Evolutionary conservation across 2,888 invertebrate species (phyloP), one percentile per base, ranked within the genome.

Genomic region (Brachyopa scutellaris): DNA sequence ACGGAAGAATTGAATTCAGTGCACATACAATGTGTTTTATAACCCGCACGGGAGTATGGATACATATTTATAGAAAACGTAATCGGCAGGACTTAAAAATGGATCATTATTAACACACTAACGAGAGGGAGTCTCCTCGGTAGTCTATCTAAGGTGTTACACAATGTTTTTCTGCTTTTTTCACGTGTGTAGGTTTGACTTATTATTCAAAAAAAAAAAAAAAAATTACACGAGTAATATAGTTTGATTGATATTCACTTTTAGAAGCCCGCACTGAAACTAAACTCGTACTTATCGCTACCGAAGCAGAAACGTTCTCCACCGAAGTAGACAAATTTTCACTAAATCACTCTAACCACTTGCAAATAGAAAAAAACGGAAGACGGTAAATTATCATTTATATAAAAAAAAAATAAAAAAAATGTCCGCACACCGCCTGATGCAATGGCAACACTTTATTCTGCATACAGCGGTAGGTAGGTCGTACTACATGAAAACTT

Each of bases 381-480:
- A 59, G 38, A 49, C 36, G 36, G 11, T 55, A 67, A 57, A 73
- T 61, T 62, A 33, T 36, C 51, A 74, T 67, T 80, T 74, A 80
- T 80, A 80, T 69, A 80, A 67, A 79, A 79, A 79, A 62, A 40
- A 31, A 23, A 69, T 45, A 57, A 15, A 8, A 9, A 40, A 67
- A 67, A 38, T n/a, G n/a, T n/a, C n/a, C n/a, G n/a, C n/a, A n/a
- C n/a, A 26, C 26, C 3, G 26, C 6, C 26, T 26, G 26, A 3
- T 26, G 26, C 26, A 26, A 26, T 26, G 26, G 26, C 26, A 26
- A 26, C 6, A 26, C 26, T 26, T 26, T 26, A 3, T 26, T 26
- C 26, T 6, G 26, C 26, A 26, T 6, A 78, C 64, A 64, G 38
- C 47, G 8, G 55, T 47, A 59, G 74, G 51, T 66, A 53, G 66